phyloP scores from a whole-genome alignment of 2,797 vertebrate genomes.

The Macroramphosus scolopax region DNA sequence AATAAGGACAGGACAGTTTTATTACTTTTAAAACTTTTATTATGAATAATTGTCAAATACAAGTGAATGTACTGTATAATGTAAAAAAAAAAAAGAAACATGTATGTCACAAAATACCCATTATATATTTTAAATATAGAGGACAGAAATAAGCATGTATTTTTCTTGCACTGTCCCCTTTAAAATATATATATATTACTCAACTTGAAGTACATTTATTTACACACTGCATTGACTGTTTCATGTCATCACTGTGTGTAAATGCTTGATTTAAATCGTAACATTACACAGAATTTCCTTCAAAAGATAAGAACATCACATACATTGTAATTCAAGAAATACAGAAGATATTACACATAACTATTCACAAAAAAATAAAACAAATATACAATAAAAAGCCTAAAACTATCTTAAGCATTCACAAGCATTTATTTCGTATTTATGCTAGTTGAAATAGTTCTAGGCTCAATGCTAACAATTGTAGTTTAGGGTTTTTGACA shows the following conservation, averaged over 20 bases:
- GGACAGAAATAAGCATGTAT: not conserved
- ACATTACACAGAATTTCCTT: too few relatives aligned
- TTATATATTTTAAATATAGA: too few relatives aligned
- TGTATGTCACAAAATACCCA: not conserved
- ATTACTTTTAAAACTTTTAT: constrained; percentile 25
- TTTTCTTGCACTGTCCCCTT: too few relatives aligned
- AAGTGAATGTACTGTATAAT: constrained; percentile 26
- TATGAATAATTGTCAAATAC: constrained; percentile 10
- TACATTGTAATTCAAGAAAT: constrained; percentile 30
- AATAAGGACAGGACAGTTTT: not conserved
- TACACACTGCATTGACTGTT: too few relatives aligned
- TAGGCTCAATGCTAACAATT: too few relatives aligned
- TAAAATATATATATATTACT: too few relatives aligned
- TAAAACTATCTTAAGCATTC: constrained; percentile 4
- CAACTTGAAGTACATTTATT: too few relatives aligned
- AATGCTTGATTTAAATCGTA: too few relatives aligned
- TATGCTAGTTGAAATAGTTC: constrained; percentile 1
- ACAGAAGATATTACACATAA: constrained; percentile 1
- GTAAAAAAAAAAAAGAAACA: constrained; percentile 6
- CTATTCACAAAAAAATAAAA: too few relatives aligned
- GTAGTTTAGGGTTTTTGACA: not conserved
- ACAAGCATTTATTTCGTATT: constrained; percentile 28
- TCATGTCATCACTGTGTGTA: too few relatives aligned
- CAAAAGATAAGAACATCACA: too few relatives aligned
- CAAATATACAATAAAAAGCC: constrained; percentile 24